Base-by-base conservation (phyloP, 2,888 invertebrate genomes). In the Magallana nippona region DNA sequence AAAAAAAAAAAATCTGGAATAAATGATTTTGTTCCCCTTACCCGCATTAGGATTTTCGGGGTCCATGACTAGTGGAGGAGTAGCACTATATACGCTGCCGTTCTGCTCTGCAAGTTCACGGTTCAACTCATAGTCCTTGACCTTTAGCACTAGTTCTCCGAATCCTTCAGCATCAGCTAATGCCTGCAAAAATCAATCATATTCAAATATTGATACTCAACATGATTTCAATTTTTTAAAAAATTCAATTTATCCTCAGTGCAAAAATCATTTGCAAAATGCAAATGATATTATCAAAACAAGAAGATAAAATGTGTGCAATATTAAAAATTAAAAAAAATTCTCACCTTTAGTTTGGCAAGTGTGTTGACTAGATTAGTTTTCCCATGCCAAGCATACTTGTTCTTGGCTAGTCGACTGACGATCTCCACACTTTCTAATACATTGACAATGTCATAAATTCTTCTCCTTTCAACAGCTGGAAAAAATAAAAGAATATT, bases 391-490 rank as follows among this genome's bases (percentile, higher is more conserved):
- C 96, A 96, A 1, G 95, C 93, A 92, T 96, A 96, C 86, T 95
- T 96, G 93, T 96, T 96, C 93, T 96, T 96, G 79, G 94, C 94
- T 17, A 93, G 85, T 81, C 94, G 96, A 58, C 96, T 95, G 84
- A 96, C 96, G 94, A 96, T 96, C 89, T 96, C 96, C 92, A 96
- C 95, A 89, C 96, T 96, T 93, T 96, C 96, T 86, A 96, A 93
- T 83, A 96, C 96, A 94, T 96, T 96, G 83, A 96, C 96, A 88
- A 96, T 96, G 92, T 96, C 96, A 94, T 96, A 96, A 94, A 96
- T 96, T 90, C 96, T 95, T 58, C 96, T 94, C 88, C 96, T 96
- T 91, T 96, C 96, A 10, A 96, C 96, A 79, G 95, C 94, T 92
- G 87, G 19, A 89, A 87, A 58, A 44, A 8, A 44, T 8, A 44